Evolutionary conservation across 30 jellyfish, hydroid and myxozoan species (phyloP).

Genomic region (Chrysaora quinquecirrha): DNA sequence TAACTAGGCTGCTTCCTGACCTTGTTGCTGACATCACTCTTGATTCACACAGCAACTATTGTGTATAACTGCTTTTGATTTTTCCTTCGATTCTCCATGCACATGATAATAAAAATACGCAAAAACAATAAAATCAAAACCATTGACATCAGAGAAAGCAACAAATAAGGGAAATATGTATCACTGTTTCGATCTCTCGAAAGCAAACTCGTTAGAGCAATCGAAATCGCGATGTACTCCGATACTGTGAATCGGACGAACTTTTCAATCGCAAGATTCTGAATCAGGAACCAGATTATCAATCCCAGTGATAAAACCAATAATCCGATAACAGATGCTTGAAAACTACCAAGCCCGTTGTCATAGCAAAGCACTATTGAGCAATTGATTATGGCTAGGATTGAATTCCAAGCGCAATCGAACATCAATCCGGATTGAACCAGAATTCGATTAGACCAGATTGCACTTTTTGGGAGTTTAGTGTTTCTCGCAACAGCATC

Average conservation of each 20-base stretch:
- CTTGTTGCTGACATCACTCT: too few species aligned
- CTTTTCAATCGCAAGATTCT: conserved; percentile 41
- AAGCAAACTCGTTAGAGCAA: conserved; percentile 53
- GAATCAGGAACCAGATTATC: conserved; percentile 55
- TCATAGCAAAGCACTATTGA: conserved; percentile 39
- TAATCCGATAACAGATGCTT: conserved; percentile 52
- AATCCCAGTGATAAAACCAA: conserved; percentile 23
- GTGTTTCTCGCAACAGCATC: conserved; percentile 7
- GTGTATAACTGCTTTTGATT: conserved; percentile 27
- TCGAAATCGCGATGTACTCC: conserved; percentile 55
- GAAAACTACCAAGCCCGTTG: conserved; percentile 34
- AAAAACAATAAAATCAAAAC: conserved; percentile 43
- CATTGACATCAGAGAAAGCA: conserved; percentile 47
- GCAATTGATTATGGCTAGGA: conserved; percentile 13
- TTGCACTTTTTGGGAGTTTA: conserved; percentile 5
- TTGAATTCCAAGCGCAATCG: conserved; percentile 61
- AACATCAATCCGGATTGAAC: conserved; percentile 51
- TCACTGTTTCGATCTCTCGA: conserved; percentile 23
- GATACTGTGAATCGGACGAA: conserved; percentile 45
- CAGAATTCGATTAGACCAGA: conserved; percentile 51
- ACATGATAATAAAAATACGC: conserved; percentile 37
- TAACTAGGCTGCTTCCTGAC: too few species aligned
- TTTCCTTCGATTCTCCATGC: conserved; percentile 49
- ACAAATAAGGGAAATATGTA: conserved; percentile 8
- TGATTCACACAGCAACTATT: conserved; percentile 23